Evolutionary conservation across 2,888 invertebrate species (phyloP).

Genomic region (Junonia oenone): DNA sequence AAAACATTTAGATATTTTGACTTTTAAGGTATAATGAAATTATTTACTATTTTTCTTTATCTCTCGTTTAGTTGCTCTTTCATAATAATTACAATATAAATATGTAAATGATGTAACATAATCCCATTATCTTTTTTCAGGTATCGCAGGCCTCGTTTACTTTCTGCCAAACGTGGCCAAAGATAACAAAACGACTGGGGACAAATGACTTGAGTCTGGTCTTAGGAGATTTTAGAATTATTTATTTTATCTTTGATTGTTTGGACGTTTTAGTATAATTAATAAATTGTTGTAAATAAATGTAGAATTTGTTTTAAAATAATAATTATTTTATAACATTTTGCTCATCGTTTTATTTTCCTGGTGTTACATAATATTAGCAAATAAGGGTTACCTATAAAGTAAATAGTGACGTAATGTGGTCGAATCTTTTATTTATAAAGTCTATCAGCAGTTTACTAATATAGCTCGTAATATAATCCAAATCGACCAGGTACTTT

Average conservation of each 20-base stretch:
- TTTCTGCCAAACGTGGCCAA: constrained; percentile 45
- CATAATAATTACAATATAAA: not conserved
- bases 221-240: not conserved
- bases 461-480: too few species aligned
- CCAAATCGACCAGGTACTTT: too few species aligned
- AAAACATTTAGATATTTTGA: too few species aligned
- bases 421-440: too few species aligned
- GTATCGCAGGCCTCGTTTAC: constrained; percentile 41
- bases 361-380: too few species aligned
- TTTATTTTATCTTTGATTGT: not conserved
- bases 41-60: too few species aligned
- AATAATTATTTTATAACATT: not conserved
- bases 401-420: too few species aligned
- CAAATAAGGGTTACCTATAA: too few species aligned
- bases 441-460: too few species aligned
- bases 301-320: not conserved
- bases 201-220: constrained; percentile 33
- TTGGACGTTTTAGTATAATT: not conserved
- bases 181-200: constrained; percentile 40
- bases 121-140: constrained; percentile 35
- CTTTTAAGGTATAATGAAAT: too few species aligned
- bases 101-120: not conserved
- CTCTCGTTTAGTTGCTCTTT: not conserved
- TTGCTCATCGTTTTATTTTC: not conserved
- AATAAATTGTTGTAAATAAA: not conserved